Evolutionary conservation across 2,797 vertebrate species (phyloP).

Genomic region (Macrochelys suwanniensis): DNA sequence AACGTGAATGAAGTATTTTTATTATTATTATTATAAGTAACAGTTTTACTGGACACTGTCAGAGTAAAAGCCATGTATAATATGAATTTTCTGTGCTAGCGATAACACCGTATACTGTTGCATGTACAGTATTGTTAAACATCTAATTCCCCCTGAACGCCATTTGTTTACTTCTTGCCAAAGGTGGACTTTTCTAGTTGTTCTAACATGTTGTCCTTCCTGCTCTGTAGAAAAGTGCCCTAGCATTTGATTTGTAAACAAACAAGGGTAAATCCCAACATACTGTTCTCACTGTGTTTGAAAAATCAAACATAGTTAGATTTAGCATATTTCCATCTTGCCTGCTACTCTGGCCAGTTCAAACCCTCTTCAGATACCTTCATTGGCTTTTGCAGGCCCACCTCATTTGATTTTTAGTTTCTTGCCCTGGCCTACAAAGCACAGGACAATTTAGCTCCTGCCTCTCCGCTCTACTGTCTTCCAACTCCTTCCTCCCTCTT

Average conservation of each 20-base stretch:
- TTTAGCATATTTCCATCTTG: background rate
- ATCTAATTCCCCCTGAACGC: background rate
- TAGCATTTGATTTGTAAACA: background rate
- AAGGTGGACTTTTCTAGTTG: background rate
- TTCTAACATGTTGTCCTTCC: background rate
- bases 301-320: background rate
- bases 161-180: background rate
- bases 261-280: background rate
- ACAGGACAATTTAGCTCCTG: too few species aligned
- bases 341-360: background rate
- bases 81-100: background rate
- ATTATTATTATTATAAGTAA: background rate
- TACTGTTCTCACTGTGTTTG: background rate
- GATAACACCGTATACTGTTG: fast-evolving
- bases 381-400: background rate
- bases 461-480: too few species aligned
- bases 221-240: background rate
- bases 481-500: too few species aligned
- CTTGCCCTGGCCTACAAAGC: background rate
- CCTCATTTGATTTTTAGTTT: background rate
- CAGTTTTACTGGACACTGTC: background rate
- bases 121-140: background rate
- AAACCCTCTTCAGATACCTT: background rate
- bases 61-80: background rate
- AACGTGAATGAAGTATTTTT: background rate